Evolutionary conservation across 2,888 invertebrate species (phyloP), one percentile per base, ranked within the genome.

Genomic region (Cheilosia vernalis): DNA sequence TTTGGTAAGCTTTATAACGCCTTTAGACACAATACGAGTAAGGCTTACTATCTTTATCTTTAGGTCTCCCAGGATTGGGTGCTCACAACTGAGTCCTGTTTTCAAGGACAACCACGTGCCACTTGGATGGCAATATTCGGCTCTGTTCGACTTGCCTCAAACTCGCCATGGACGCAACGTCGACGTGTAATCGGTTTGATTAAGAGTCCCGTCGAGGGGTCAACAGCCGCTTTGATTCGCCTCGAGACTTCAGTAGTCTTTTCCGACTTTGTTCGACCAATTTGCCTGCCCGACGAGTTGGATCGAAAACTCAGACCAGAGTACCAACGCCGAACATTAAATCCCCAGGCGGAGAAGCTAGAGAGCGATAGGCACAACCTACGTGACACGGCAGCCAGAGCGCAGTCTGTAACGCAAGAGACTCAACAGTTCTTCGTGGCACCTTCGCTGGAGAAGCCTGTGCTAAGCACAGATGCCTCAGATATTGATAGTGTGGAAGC

Each of bases 121-220:
- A 96, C 97, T 90, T 97, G 97, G 97, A 94, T 95, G 30, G 97
- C 96, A 0, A 93, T 96, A 87, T 93, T 97, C 78, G 97, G 97
- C 1, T 94, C 95, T 6, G 95, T 96, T 0, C 94, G 97, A 56
- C 93, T 97, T 51, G 94, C 95, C 51, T 95, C 96, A 81, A 95
- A 95, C 1, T 95, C 97, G 0, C 97, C 98, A 0, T 97, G 97
- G 97, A 96, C 97, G 88, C 97, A 97, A 90, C 96, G 97, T 88
- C 93, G 96, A 63, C 93, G 96, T 73, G 95, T 97, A 66, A 94
- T 97, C 4, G 97, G 97, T 37, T 96, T 97, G 95, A 95, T 97
- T 17, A 96, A 97, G 88, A 97, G 97, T 0, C 97, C 97, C 0
- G 96, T 97, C 0, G 97, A 97, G 91, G 97, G 97, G 24, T 97